Conservation (phyloP, 2,888 invertebrate genomes). For the Crocallis elinguaria region DNA sequence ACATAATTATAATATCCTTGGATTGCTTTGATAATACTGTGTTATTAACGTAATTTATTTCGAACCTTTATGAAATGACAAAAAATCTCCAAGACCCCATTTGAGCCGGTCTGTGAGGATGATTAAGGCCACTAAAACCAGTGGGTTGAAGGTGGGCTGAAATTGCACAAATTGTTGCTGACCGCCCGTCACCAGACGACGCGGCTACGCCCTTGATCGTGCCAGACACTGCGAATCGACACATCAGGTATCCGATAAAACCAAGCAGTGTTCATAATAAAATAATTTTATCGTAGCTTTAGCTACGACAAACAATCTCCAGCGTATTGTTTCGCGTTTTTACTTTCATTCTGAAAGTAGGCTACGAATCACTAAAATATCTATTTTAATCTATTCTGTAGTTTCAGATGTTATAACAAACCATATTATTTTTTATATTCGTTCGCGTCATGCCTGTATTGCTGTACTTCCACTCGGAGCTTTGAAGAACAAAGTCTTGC, state of each 20-base stretch:
- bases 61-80: constrained; percentile 20
- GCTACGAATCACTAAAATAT: no score
- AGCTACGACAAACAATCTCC: no score
- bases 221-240: constrained; percentile 10
- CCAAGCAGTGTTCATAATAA: not conserved
- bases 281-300: not conserved
- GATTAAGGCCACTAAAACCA: constrained; percentile 42
- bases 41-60: constrained; percentile 21
- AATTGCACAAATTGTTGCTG: constrained; percentile 52
- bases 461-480: no score
- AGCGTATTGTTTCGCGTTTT: not conserved
- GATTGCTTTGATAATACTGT: constrained; percentile 3
- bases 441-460: no score
- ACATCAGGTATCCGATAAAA: constrained; percentile 10
- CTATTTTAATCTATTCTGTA: no score
- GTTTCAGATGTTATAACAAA: no score
- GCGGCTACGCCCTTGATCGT: constrained; percentile 29
- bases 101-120: constrained; percentile 28
- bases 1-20: not conserved
- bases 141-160: constrained; percentile 47
- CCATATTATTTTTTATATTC: no score
- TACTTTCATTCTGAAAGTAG: not conserved
- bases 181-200: constrained; percentile 28
- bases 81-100: constrained; percentile 22
- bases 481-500: no score